A percentile compares a stretch with the other conserved stretches of the same genome.
Conservation (phyloP, 2,888 invertebrate genomes). For the Acanthacorydalis orientalis region DNA sequence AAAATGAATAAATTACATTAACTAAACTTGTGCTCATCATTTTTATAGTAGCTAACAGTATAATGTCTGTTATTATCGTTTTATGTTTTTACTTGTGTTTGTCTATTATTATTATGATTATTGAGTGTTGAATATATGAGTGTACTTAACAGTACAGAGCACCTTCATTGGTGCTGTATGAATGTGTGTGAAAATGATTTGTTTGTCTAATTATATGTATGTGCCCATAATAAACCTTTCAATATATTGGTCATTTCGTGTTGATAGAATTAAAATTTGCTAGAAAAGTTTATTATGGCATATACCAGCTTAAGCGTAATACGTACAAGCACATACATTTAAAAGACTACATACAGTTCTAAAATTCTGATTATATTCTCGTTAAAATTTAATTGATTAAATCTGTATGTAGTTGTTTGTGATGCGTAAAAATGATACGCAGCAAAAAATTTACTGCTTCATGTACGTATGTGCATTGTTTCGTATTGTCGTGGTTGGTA, state of each 20-base stretch:
- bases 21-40: constrained; percentile 29
- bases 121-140: neutral
- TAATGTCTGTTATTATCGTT: constrained; percentile 5
- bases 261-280: neutral
- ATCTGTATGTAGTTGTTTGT: too few species aligned
- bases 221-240: constrained; percentile 8
- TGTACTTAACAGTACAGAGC: neutral
- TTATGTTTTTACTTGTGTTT: constrained; percentile 16
- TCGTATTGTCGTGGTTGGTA: constrained; percentile 29
- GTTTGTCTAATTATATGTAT: constrained; percentile 11
- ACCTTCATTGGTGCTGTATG: neutral
- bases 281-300: neutral
- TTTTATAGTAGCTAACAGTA: constrained; percentile 25
- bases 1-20: too few species aligned
- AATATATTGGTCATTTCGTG: neutral
- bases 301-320: constrained; percentile 6
- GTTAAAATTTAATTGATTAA: neutral
- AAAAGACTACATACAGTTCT: neutral
- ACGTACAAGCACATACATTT: constrained; percentile 6
- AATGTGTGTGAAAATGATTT: constrained; percentile 8
- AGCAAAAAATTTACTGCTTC: neutral
- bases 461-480: constrained; percentile 10
- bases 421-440: too few species aligned
- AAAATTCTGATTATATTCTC: neutral
- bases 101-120: constrained; percentile 8